Conservation (phyloP, 1,140 invertebrate genomes). For the roundworm (Caenorhabditis elegans) region DNA sequence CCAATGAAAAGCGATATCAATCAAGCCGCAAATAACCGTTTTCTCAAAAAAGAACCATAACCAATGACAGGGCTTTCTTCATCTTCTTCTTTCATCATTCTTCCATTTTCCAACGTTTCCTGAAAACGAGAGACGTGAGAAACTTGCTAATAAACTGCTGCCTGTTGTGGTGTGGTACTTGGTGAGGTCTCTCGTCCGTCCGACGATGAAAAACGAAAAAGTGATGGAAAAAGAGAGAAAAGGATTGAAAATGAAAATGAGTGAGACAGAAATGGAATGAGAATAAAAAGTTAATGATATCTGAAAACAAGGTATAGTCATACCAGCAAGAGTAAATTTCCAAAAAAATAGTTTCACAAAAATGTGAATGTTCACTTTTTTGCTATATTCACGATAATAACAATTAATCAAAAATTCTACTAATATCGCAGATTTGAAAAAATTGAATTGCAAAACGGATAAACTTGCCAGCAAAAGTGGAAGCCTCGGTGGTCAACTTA, state of each 20-base stretch:
- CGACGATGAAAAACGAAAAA: conserved; percentile 28
- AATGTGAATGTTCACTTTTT: background rate
- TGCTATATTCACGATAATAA: too few species aligned
- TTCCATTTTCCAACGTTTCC: background rate
- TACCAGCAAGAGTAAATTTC: background rate
- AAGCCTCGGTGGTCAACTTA: too few species aligned
- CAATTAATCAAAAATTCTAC: too few species aligned
- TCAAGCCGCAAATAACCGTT: conserved; percentile 19
- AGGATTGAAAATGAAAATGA: background rate
- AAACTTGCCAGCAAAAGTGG: too few species aligned
- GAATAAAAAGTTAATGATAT: background rate
- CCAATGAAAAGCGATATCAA: background rate
- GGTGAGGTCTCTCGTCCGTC: background rate
- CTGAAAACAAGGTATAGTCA: background rate
- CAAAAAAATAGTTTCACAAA: background rate
- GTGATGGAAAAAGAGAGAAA: background rate
- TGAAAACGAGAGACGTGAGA: conserved; percentile 26
- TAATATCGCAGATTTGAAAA: too few species aligned
- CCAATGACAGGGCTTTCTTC: background rate
- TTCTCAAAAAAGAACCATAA: background rate
- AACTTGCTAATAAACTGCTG: conserved; percentile 27
- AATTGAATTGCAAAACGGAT: too few species aligned
- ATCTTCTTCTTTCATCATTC: background rate
- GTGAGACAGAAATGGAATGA: background rate
- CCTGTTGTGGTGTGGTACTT: background rate